Percentiles rank a stretch among this genome's conserved stretches.
These are phyloP conservation scores for Pterocles burchelli DNA, from an alignment of 2,113 vertebrate genomes.

Conservation along the genomic window DNA sequence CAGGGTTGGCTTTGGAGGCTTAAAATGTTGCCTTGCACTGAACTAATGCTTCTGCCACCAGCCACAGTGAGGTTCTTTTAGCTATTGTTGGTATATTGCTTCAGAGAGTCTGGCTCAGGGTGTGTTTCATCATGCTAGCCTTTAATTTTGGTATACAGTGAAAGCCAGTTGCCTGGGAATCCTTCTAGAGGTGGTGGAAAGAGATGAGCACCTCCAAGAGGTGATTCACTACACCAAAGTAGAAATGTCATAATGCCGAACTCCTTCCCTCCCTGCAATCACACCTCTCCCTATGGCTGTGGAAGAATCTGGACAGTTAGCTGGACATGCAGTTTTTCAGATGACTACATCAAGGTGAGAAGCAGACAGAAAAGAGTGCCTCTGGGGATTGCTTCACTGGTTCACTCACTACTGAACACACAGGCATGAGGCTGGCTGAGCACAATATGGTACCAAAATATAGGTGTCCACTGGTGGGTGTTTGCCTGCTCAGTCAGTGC, in stretches of 20 bases:
- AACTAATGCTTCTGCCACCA: not conserved
- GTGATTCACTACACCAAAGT: not conserved
- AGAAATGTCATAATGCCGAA: not conserved
- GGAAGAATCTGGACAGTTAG: not conserved
- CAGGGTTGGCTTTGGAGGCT: not conserved
- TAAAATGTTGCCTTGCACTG: not conserved
- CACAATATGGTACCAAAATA: not conserved
- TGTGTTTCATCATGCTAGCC: not conserved
- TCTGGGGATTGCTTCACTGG: not conserved
- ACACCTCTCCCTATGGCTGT: not conserved
- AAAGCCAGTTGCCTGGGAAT: not conserved
- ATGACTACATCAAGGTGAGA: accelerated
- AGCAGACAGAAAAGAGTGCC: not conserved
- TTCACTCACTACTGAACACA: not conserved
- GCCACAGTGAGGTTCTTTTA: not conserved
- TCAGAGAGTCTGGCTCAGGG: not conserved
- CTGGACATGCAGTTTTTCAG: not conserved
- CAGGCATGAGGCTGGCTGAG: not conserved
- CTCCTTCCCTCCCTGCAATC: not conserved
- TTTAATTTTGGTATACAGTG: not conserved
- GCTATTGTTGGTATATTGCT: not conserved
- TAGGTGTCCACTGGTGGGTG: not conserved
- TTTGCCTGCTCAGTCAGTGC: not conserved
- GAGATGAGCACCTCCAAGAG: not conserved
- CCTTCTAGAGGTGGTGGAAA: not conserved